Evolutionary conservation across 2,797 vertebrate genomes (phyloP), one percentile per base, ranked within the genome.

Genomic region (Scleropages formosus): DNA sequence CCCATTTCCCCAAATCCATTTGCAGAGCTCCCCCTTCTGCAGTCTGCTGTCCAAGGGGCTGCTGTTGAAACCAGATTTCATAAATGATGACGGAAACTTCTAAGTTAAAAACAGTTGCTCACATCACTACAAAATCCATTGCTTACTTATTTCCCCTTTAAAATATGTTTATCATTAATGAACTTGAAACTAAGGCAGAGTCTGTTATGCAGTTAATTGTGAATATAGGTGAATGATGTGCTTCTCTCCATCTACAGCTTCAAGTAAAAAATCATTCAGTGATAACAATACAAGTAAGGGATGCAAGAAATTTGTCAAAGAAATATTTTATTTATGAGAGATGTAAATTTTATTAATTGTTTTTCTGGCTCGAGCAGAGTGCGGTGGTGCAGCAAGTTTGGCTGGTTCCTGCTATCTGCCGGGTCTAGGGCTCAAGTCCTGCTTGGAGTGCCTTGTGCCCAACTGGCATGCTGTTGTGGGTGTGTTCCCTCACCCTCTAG

Each of bases 171-270:
- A 39, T 15, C 65, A 44, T 67, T 44, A 22, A 65, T 20, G 44
- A 20, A 31, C 39, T 67, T n/a, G 16, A 67, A 44, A 67, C 18
- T 12, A 44, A 66, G 64, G 20, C 39, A 10, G 18, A 64, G 66
- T 1, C 27, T 66, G 31, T 46, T 1, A 16, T 46, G 64, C 4
- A 66, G 63, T 39, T 31, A 44, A 31, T 44, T 13, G 89, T 87
- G 85, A 86, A 85, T 87, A 86, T 78, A 81, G 80, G 82, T 66
- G 70, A 81, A 79, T 82, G 83, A 88, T 88, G 90, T 89, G 89
- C 89, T 86, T 88, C 83, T 86, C 89, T 84, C 69, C 87, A 84
- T 80, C 31, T 78, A 83, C 80, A 85, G 89, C 87, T 89, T 88
- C 87, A 89, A 12, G 86, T 89, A 86, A 89, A 88, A 79, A 79